Conservation (phyloP, 2,888 invertebrate species). For the Perithous albicinctus region DNA sequence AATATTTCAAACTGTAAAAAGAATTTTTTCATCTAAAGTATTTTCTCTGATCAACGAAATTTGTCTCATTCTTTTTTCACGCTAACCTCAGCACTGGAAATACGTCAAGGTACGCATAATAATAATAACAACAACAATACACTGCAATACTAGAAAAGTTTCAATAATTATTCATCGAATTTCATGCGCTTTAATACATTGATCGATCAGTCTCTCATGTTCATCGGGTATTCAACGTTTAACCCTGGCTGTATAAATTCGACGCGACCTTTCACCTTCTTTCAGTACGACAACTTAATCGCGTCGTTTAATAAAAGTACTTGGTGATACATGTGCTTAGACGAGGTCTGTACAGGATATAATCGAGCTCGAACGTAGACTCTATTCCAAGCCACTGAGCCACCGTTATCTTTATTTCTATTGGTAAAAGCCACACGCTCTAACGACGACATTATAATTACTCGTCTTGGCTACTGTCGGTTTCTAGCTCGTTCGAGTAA, state of each 20-base stretch:
- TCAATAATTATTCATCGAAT: slow-evolving; percentile 27
- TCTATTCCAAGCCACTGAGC: slow-evolving; percentile 10
- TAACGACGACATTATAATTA: slow-evolving; percentile 38
- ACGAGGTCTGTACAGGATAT: not conserved
- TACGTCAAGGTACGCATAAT: slow-evolving; percentile 91
- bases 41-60: slow-evolving; percentile 56
- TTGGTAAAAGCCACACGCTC: slow-evolving; percentile 26
- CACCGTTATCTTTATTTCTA: slow-evolving; percentile 56
- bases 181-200: not conserved
- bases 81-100: slow-evolving; percentile 90
- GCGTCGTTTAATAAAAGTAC: not conserved
- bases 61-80: slow-evolving; percentile 83
- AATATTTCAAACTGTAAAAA: slow-evolving; percentile 29
- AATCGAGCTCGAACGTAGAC: slow-evolving; percentile 18
- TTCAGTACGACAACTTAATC: slow-evolving; percentile 23
- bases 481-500: slow-evolving; percentile 44
- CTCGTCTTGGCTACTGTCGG: slow-evolving; percentile 11
- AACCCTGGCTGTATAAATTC: slow-evolving; percentile 16
- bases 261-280: slow-evolving; percentile 40
- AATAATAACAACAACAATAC: too few relatives aligned
- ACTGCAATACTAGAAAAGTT: slow-evolving; percentile 9
- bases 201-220: slow-evolving; percentile 9
- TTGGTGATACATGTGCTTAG: not conserved
- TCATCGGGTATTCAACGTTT: slow-evolving; percentile 7
- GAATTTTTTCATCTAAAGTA: slow-evolving; percentile 10